Base-by-base conservation (phyloP, 1,140 invertebrate species). In the Ceratitis capitata region DNA sequence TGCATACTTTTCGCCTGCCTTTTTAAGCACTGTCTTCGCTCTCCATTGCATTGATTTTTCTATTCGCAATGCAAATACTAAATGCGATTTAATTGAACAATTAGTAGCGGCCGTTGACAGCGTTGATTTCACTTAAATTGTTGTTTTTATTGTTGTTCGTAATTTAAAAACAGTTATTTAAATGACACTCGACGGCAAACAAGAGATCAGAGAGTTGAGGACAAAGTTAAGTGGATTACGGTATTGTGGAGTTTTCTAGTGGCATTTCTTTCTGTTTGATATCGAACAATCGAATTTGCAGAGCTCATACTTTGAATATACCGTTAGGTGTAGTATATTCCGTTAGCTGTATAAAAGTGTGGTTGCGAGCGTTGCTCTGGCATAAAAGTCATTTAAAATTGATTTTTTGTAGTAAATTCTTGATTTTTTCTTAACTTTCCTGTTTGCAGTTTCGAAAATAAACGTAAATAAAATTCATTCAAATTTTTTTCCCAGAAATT, bases 31-130 rank as follows among this genome's bases (percentile, higher is more conserved):
- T n/a, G 5, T 39, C 39, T 42, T 45, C 39, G 14, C n/a, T 4
- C 16, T 16, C 69, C 42, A 23, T 78, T 14, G 39, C 69, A 45
- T 78, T 78, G 69, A 78, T 45, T 45, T 78, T 32, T 6, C 5
- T 39, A 45, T 19, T 69, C 32, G 16, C 10, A 35, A 45, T 78
- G 35, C 39, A 78, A 78, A 78, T 78, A 26, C 39, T 78, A 45
- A 78, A 42, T 78, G 69, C 39, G 69, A 78, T 78, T 78, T 78
- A 78, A 78, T 78, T 78, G 69, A 78, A 78, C 69, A 78, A 78
- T 78, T 78, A 78, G 69, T 78, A 78, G 69, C 69, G 39, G 69
- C 42, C 39, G 19, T 78, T 42, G 39, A 42, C n/a, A 78, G 35
- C 39, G 12, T 78, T 9, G 42, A 26, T 14, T 78, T 78, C 2